Evolutionary conservation across 2,797 vertebrate genomes (phyloP).

Genomic region (Lutra lutra): DNA sequence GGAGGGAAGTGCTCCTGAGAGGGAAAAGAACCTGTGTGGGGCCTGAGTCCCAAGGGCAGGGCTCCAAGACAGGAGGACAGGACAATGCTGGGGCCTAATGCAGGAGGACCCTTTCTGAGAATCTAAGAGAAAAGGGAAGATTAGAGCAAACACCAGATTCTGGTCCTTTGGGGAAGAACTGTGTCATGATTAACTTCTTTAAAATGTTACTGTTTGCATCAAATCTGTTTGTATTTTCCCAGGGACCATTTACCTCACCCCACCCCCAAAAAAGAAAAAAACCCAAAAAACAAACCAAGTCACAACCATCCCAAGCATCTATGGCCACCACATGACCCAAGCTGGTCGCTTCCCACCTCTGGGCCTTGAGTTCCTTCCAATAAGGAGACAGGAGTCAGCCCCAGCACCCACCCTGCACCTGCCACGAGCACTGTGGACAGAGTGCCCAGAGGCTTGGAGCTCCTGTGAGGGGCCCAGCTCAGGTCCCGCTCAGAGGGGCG

Average conservation of each 20-base stretch:
- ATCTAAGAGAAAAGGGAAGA: neutral
- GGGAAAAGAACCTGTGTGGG: too few relatives aligned
- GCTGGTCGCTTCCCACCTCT: neutral
- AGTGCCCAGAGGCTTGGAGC: neutral
- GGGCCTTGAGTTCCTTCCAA: neutral
- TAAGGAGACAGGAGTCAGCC: neutral
- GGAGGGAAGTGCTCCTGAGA: neutral
- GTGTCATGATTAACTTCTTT: neutral
- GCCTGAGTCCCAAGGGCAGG: neutral
- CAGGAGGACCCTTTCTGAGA: neutral
- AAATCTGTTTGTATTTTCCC: neutral
- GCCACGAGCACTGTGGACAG: neutral
- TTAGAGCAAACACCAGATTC: neutral
- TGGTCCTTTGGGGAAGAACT: neutral
- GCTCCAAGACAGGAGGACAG: neutral
- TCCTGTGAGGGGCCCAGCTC: rapidly evolving
- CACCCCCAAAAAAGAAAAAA: neutral
- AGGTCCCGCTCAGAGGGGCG: rapidly evolving
- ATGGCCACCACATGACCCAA: neutral
- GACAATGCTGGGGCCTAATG: neutral
- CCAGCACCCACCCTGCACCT: rapidly evolving
- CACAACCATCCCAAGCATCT: neutral
- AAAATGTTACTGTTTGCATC: neutral
- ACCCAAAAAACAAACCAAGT: neutral
- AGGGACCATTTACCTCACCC: neutral